These are phyloP conservation scores for Magallana angulata DNA, from an alignment of 1,140 invertebrate genomes.

Conservation along the genomic window DNA sequence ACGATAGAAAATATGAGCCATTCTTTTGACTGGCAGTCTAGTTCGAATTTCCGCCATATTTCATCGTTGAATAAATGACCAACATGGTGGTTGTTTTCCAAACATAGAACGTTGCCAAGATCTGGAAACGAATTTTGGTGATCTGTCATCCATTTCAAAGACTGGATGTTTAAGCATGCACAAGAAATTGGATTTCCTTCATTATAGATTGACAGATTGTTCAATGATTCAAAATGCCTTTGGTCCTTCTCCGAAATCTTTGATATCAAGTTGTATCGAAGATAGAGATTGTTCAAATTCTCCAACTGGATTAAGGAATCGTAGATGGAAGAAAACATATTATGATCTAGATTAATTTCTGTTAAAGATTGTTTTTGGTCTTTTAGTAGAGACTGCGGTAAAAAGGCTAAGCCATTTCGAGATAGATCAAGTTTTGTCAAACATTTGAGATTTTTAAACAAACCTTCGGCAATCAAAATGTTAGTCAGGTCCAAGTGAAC, in stretches of 20 bases:
- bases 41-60: neutral
- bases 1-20: neutral
- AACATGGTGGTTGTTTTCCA: neutral
- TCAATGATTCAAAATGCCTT: neutral
- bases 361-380: neutral
- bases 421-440: neutral
- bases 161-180: neutral
- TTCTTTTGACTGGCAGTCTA: neutral
- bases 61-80: neutral
- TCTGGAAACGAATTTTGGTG: neutral
- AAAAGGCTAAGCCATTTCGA: neutral
- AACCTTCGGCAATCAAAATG: neutral
- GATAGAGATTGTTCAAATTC: neutral
- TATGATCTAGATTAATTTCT: neutral
- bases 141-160: neutral
- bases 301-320: neutral
- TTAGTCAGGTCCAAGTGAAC: neutral
- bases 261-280: conserved; percentile 1
- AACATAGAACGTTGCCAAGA: neutral
- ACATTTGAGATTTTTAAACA: neutral
- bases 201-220: neutral
- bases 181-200: conserved; percentile 1
- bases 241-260: neutral
- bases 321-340: neutral
- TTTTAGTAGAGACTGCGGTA: neutral